Conservation (phyloP, 2,797 vertebrate genomes). For the Ciconia nigra region DNA sequence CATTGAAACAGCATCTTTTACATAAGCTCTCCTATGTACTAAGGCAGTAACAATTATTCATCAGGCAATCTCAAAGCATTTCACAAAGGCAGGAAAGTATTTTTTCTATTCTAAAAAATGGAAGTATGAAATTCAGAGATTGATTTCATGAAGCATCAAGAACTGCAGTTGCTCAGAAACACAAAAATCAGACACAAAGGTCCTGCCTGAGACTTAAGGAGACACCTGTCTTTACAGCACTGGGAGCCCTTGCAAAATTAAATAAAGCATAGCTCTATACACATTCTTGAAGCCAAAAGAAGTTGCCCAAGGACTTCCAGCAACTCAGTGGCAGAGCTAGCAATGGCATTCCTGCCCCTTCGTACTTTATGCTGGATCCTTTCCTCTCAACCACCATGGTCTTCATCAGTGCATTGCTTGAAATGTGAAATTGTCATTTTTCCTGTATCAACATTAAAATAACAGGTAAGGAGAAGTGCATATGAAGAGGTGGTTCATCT, state of each 20-base stretch:
- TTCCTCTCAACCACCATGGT: not conserved
- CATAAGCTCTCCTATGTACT: not conserved
- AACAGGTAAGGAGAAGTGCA: conserved; percentile 31
- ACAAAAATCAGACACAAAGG: not conserved
- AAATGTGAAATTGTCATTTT: conserved; percentile 11
- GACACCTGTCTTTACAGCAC: not conserved
- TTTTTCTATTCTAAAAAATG: not conserved
- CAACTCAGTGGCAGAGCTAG: not conserved
- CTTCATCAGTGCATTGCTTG: not conserved
- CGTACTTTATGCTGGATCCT: not conserved
- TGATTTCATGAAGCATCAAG: not conserved
- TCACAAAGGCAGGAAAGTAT: not conserved
- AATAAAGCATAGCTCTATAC: not conserved
- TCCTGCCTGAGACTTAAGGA: not conserved
- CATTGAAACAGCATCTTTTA: not conserved
- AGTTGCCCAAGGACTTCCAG: not conserved
- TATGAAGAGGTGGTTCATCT: conserved; percentile 34
- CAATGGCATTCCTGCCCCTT: not conserved
- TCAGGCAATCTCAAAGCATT: not conserved
- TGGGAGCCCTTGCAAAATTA: not conserved
- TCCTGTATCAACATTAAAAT: conserved; percentile 20
- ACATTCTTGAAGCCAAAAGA: not conserved
- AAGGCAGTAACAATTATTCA: not conserved
- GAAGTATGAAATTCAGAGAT: not conserved
- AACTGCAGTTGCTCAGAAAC: not conserved